Evolutionary conservation across 2,113 vertebrate genomes (phyloP).

Genomic region (Rana temporaria): DNA sequence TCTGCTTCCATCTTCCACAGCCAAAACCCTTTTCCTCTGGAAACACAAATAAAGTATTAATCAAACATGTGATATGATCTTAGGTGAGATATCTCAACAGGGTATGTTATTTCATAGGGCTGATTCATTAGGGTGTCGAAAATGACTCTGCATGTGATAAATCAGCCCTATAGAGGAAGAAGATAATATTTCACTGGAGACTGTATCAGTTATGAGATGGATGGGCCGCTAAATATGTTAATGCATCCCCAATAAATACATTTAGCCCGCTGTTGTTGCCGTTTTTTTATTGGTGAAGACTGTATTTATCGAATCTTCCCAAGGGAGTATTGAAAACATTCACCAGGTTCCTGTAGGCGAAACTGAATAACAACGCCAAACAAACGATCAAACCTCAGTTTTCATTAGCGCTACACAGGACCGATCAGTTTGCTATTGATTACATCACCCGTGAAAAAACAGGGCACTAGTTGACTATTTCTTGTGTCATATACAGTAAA

Average conservation of each 20-base stretch:
- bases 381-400: too few relatives aligned
- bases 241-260: background rate
- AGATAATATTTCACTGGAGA: conserved; percentile 45
- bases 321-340: too few relatives aligned
- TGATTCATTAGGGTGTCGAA: conserved; percentile 47
- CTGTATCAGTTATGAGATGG: conserved; percentile 38
- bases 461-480: too few relatives aligned
- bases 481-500: too few relatives aligned
- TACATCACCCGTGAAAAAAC: too few relatives aligned
- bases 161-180: conserved; percentile 23
- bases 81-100: conserved; percentile 32
- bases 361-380: too few relatives aligned
- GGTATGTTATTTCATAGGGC: conserved; percentile 36
- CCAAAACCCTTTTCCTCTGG: conserved; percentile 28
- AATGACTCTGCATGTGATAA: conserved; percentile 24
- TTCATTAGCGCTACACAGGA: too few relatives aligned
- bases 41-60: conserved; percentile 44
- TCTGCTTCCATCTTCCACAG: conserved; percentile 13
- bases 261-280: too few relatives aligned
- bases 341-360: too few relatives aligned
- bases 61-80: conserved; percentile 42
- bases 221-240: conserved; percentile 32
- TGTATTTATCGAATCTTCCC: too few relatives aligned
- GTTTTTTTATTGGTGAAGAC: too few relatives aligned
- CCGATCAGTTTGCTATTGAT: too few relatives aligned